phyloP scores from a whole-genome alignment of 2,888 invertebrate species.

The Actias luna region DNA sequence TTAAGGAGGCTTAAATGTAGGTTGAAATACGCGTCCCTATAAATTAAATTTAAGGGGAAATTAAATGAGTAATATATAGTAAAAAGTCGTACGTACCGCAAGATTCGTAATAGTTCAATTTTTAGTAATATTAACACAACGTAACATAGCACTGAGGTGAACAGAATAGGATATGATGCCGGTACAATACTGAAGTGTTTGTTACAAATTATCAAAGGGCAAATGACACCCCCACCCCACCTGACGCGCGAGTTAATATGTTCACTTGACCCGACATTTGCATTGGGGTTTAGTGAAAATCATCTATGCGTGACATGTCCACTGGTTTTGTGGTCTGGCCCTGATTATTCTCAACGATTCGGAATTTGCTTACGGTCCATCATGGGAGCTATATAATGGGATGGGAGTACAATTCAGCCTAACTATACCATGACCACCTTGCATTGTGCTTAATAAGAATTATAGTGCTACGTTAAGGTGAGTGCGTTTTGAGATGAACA shows the following conservation, averaged over 20 bases:
- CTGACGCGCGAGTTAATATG: conserved; percentile 68
- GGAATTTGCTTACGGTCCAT: neutral
- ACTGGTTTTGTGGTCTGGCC: conserved; percentile 13
- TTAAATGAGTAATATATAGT: neutral
- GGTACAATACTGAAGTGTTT: conserved; percentile 65
- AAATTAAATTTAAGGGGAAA: neutral
- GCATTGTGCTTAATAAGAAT: no score
- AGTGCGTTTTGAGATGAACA: no score
- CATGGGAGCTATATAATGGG: no score
- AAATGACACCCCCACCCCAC: conserved; percentile 64
- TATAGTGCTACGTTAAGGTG: no score
- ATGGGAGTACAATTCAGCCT: no score
- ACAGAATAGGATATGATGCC: conserved; percentile 63
- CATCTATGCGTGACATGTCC: conserved; percentile 64
- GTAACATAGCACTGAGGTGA: conserved; percentile 51
- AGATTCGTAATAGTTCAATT: conserved; percentile 19
- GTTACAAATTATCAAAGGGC: conserved; percentile 67
- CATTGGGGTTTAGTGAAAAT: conserved; percentile 56
- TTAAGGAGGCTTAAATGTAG: no score
- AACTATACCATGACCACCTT: no score
- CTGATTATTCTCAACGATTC: conserved; percentile 11
- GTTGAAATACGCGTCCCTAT: no score
- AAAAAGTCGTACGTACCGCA: conserved; percentile 22
- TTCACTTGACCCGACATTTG: conserved; percentile 70
- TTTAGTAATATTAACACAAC: conserved; percentile 7